Base-by-base conservation (phyloP, 2,888 invertebrate genomes). In the Andrena hattorfiana region DNA sequence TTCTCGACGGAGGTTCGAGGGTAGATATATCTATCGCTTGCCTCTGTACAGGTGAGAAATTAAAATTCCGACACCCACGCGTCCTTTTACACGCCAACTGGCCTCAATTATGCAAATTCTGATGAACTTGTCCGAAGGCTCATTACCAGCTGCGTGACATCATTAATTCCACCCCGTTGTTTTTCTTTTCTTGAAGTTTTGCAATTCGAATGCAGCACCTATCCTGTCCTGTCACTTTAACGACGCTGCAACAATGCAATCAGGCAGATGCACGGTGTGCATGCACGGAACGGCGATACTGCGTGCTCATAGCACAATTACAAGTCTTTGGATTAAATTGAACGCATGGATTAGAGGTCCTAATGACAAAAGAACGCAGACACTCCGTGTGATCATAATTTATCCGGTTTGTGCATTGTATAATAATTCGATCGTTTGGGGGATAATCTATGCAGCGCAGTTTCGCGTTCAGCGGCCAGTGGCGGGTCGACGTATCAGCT, bases 291-390 rank as follows among this genome's bases (percentile, higher is more conserved):
- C 68, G 67, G 64, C 16, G 75, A 73, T 54, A 56, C 51, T 23
- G 67, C 28, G 42, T 42, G 62, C 64, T 59, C 64, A 49, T 66
- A 51, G 42, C 28, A 73, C 75, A 80, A 85, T 85, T 83, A 75
- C 72, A 67, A 69, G 23, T 71, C 28, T 42, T 71, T 23, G 76
- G 60, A 80, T 83, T 85, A 85, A 86, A 68, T 35, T 51, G 79
- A 70, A 59, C 42, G 32, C 32, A n/a, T 20, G 56, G 66, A 64
- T 83, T 28, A 62, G 60, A 71, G 74, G 42, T 73, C 26, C 26
- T 63, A 7, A 8, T 7, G 49, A 63, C 71, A 59, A 72, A 78
- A 83, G 78, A 75, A 66, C 35, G 51, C 23, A 42, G 72, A 66
- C 59, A 73, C 54, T 54, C 54, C 2, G 60, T 13, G 26, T 10